Evolutionary conservation across 2,888 invertebrate genomes (phyloP).

Genomic region (Xanthorhoe designata): DNA sequence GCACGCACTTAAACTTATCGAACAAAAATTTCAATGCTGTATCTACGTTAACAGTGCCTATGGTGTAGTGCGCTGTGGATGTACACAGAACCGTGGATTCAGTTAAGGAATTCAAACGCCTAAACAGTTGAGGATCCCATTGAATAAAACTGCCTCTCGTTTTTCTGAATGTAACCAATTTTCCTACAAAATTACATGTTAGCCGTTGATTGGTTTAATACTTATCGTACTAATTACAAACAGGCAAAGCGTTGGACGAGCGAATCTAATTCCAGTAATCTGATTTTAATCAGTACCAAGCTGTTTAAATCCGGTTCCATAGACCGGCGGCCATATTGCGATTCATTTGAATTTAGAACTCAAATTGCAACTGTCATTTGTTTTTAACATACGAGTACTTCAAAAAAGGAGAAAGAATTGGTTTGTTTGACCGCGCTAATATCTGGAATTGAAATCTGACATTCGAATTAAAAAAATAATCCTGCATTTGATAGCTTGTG

Average conservation of each 20-base stretch:
- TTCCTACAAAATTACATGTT: neutral
- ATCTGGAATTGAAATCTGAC: too few species aligned
- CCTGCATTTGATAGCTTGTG: too few species aligned
- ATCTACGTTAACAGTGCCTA: too few species aligned
- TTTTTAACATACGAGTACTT: neutral
- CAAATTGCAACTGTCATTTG: neutral
- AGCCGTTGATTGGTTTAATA: neutral
- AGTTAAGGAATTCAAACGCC: too few species aligned
- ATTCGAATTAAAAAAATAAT: too few species aligned
- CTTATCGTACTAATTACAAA: neutral
- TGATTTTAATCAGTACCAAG: constrained; percentile 50
- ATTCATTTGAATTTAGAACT: neutral
- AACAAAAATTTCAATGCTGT: too few species aligned
- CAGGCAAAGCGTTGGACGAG: constrained; percentile 16
- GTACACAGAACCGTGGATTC: too few species aligned
- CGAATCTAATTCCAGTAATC: constrained; percentile 45
- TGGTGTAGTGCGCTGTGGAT: too few species aligned
- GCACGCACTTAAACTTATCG: too few species aligned
- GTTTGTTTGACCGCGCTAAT: too few species aligned
- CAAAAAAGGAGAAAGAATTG: neutral
- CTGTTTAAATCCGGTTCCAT: constrained; percentile 11
- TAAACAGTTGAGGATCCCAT: too few species aligned
- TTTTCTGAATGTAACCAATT: neutral
- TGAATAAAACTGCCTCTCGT: too few species aligned
- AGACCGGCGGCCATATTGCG: neutral